Conservation (phyloP, 2,888 invertebrate genomes). For the Drepana falcataria region DNA sequence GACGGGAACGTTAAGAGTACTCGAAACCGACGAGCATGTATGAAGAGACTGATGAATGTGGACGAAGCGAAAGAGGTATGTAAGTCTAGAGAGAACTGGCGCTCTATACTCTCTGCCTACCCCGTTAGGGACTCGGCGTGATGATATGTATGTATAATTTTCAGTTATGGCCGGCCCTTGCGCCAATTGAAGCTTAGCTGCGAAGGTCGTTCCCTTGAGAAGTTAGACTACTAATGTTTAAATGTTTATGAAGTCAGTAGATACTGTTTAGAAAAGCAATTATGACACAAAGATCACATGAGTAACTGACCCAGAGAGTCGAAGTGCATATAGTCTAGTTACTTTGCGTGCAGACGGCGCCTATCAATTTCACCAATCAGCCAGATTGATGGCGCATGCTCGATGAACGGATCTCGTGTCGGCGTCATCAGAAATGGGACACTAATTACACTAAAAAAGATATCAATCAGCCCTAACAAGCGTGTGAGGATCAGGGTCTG, state of each 20-base stretch:
- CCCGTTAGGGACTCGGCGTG: too few species aligned
- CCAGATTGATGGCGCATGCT: constrained; percentile 53
- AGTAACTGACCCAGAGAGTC: not conserved
- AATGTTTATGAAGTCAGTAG: too few species aligned
- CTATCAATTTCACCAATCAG: constrained; percentile 66
- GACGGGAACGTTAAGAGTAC: too few species aligned
- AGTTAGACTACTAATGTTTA: too few species aligned
- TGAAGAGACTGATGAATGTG: too few species aligned
- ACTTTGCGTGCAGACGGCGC: constrained; percentile 53
- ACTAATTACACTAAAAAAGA: constrained; percentile 28
- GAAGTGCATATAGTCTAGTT: constrained; percentile 29
- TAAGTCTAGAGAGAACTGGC: too few species aligned
- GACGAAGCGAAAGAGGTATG: too few species aligned
- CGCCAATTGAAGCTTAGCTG: not conserved
- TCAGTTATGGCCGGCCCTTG: not conserved
- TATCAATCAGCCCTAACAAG: constrained; percentile 24
- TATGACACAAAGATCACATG: not conserved
- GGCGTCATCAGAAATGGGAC: constrained; percentile 31
- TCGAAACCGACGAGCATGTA: too few species aligned
- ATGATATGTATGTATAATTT: too few species aligned
- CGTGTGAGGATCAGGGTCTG: too few species aligned
- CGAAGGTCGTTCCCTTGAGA: not conserved
- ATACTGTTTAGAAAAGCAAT: not conserved
- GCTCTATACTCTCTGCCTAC: too few species aligned
- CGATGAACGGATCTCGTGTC: constrained; percentile 35